phyloP scores from a whole-genome alignment of 2,888 invertebrate genomes.

The Epistrophella euchroma region DNA sequence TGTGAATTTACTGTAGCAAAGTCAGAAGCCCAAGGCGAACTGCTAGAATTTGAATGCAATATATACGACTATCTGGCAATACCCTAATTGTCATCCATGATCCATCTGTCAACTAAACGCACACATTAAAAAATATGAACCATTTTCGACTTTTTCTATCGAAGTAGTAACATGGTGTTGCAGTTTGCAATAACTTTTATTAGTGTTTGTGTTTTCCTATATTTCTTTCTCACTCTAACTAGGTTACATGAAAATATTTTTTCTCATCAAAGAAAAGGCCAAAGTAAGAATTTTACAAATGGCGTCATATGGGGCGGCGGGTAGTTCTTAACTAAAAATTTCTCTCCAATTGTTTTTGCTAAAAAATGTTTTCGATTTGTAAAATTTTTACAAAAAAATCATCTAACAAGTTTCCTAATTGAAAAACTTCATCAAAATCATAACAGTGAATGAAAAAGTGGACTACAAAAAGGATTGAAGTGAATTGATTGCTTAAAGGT shows the following conservation, averaged over 20 bases:
- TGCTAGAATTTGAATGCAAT: conserved; percentile 17
- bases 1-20: conserved; percentile 4
- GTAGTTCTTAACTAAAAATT: conserved; percentile 62
- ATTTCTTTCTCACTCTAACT: conserved; percentile 24
- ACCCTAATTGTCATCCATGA: conserved; percentile 46
- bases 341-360: conserved; percentile 63
- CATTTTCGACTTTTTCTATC: background rate
- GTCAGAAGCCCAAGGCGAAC: background rate
- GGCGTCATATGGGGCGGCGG: conserved; percentile 76
- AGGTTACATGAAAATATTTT: conserved; percentile 30
- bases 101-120: conserved; percentile 43
- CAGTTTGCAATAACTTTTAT: background rate
- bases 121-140: background rate
- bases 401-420: conserved; percentile 32
- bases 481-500: conserved; percentile 72
- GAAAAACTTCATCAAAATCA: conserved; percentile 32
- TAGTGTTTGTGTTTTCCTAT: background rate
- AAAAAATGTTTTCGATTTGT: conserved; percentile 67
- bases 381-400: conserved; percentile 30
- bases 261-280: conserved; percentile 27
- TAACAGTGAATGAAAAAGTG: conserved; percentile 41
- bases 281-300: conserved; percentile 74
- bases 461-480: conserved; percentile 34
- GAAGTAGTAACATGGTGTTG: background rate
- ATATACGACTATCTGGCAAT: conserved; percentile 41